Conservation (phyloP, 2,113 vertebrate species). For the Hypanus sabinus region DNA sequence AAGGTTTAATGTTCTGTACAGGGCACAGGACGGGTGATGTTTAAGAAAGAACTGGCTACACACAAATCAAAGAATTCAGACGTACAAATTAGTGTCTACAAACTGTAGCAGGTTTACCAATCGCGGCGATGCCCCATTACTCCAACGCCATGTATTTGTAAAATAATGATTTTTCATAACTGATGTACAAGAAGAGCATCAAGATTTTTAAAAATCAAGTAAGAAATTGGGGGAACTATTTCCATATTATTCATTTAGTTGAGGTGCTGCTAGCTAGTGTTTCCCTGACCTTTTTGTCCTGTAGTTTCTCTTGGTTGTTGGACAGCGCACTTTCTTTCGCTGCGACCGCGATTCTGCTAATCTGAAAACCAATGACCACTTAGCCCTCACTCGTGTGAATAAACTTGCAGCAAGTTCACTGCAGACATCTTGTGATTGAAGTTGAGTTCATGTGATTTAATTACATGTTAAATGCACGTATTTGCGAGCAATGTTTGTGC, state of each 20-base stretch:
- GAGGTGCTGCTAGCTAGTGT: no score
- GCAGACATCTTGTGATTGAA: neutral
- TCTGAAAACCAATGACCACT: neutral
- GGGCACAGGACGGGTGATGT: neutral
- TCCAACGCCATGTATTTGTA: no score
- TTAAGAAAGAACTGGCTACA: neutral
- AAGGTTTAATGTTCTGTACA: neutral
- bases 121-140: neutral
- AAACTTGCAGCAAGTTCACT: neutral
- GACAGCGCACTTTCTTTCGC: neutral
- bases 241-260: neutral
- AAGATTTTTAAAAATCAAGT: neutral
- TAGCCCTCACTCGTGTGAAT: neutral
- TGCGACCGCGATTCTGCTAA: no score
- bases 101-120: neutral
- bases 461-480: neutral
- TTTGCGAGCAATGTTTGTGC: neutral
- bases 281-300: neutral
- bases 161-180: no score
- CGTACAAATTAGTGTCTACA: neutral
- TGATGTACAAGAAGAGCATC: neutral
- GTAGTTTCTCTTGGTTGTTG: neutral
- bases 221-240: neutral
- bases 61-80: neutral
- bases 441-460: neutral